These are phyloP conservation scores for Falco cherrug DNA, from an alignment of 2,797 vertebrate genomes.

Conservation along the genomic window DNA sequence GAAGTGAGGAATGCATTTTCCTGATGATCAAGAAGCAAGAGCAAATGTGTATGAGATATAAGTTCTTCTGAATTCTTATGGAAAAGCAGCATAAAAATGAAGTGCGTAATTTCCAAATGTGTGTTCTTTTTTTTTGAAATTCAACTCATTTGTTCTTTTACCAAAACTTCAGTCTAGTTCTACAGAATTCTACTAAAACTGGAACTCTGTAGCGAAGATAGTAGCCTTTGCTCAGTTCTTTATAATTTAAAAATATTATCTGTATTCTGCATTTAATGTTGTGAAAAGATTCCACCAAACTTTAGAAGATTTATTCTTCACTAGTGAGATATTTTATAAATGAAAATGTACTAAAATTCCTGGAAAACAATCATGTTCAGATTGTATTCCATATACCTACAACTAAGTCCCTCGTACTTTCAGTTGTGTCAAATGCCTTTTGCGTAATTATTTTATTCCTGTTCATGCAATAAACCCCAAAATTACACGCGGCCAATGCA, in stretches of 20 bases:
- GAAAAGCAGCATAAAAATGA: background rate
- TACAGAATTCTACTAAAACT: slow-evolving; percentile 1
- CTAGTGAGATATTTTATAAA: background rate
- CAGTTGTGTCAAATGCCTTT: background rate
- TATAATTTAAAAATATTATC: background rate
- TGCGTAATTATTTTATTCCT: background rate
- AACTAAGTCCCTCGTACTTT: background rate
- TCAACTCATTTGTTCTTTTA: slow-evolving; percentile 23
- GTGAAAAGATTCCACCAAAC: background rate
- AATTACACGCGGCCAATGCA: background rate
- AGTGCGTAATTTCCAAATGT: background rate
- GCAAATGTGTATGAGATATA: background rate
- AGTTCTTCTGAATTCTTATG: background rate
- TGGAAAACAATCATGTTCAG: background rate
- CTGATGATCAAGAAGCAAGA: background rate
- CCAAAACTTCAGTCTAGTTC: background rate
- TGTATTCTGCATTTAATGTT: background rate
- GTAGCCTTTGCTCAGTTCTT: background rate
- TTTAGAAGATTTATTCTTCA: background rate
- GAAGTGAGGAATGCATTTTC: background rate
- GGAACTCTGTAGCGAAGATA: background rate
- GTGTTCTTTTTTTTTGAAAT: background rate
- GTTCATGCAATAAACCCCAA: background rate
- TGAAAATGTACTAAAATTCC: background rate
- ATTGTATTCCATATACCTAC: background rate